phyloP scores from a whole-genome alignment of 1,140 invertebrate genomes.

The Drosophila ficusphila region DNA sequence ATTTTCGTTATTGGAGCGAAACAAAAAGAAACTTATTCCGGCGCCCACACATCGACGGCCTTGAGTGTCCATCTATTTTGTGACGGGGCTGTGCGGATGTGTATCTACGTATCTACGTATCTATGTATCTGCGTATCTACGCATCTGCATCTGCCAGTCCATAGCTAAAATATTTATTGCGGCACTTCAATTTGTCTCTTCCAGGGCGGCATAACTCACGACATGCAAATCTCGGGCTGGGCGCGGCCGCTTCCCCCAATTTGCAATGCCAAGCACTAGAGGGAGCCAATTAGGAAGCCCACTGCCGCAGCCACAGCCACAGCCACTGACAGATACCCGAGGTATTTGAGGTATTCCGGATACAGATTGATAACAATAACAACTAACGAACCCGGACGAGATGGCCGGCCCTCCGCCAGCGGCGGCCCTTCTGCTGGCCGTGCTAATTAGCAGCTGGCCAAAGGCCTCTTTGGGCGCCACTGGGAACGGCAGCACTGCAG shows the following conservation, averaged over 20 bases:
- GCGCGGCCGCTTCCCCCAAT: conserved; percentile 15
- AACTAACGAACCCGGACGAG: conserved; percentile 18
- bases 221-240: conserved; percentile 36
- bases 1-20: not conserved
- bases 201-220: conserved; percentile 23
- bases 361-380: not conserved
- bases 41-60: conserved; percentile 4
- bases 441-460: conserved; percentile 30
- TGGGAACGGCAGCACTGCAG: not conserved
- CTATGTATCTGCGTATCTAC: too few relatives aligned
- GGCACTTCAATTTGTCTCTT: conserved; percentile 44
- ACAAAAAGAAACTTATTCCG: conserved; percentile 2
- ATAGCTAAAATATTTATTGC: conserved; percentile 49
- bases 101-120: too few relatives aligned
- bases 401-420: conserved; percentile 81
- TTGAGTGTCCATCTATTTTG: conserved; percentile 21
- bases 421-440: conserved; percentile 14
- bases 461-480: conserved; percentile 22
- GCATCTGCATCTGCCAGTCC: conserved; percentile 29
- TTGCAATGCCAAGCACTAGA: conserved; percentile 1
- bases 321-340: too few relatives aligned
- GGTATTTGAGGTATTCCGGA: too few relatives aligned
- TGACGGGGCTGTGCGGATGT: too few relatives aligned
- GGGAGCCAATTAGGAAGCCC: conserved; percentile 15
- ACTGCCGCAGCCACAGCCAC: too few relatives aligned